Conservation (phyloP, 2,113 vertebrate genomes). For the Leucosticte australis region DNA sequence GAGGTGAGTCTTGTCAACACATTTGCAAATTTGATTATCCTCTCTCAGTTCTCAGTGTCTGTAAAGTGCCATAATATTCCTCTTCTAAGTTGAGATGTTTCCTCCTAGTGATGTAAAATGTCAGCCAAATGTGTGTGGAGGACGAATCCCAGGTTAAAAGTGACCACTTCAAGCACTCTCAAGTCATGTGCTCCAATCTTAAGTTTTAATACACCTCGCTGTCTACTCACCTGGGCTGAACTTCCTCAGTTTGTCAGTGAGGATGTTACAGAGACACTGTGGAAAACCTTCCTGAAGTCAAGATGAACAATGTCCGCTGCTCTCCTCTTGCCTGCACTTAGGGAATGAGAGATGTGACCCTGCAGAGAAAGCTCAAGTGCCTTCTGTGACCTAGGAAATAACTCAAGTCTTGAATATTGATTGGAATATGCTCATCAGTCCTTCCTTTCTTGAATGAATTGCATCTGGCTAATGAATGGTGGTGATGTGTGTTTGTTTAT, state of each 20-base stretch:
- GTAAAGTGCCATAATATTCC: not conserved
- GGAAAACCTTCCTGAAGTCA: not conserved
- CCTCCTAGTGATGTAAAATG: not conserved
- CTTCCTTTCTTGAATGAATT: not conserved
- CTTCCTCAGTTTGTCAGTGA: not conserved
- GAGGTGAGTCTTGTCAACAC: not conserved
- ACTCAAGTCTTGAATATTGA: not conserved
- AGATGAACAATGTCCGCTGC: not conserved
- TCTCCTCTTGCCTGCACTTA: not conserved
- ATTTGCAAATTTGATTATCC: not conserved
- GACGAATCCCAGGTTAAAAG: not conserved
- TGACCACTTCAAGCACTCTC: not conserved
- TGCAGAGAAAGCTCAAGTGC: not conserved
- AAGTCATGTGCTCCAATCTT: not conserved
- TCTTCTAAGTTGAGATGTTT: not conserved
- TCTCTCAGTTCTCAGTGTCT: not conserved
- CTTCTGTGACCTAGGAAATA: not conserved
- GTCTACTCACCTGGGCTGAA: not conserved
- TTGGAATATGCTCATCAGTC: not conserved
- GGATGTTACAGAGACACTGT: not conserved
- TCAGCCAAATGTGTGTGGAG: accelerated
- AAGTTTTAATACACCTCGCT: not conserved
- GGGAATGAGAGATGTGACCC: not conserved
- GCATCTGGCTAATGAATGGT: not conserved
- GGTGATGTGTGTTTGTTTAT: not conserved